Base-by-base conservation (phyloP, 2,888 invertebrate genomes). In the Choristoneura rosaceana region DNA sequence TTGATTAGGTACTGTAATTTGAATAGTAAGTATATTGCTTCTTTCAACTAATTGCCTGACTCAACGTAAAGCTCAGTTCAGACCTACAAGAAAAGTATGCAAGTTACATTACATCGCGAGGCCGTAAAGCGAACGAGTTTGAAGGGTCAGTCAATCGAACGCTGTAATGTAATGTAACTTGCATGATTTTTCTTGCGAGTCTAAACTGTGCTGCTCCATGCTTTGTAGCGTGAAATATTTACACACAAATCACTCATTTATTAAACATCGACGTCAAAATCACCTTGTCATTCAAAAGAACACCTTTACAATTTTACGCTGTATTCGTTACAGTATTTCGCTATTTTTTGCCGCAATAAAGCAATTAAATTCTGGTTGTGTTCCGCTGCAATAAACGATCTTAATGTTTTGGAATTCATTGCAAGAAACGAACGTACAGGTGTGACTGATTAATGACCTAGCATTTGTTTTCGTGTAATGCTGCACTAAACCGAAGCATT, bases 301-400 rank as follows among this genome's bases (percentile, higher is more conserved):
- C 62, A 25, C 25, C 25, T 25, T 25, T 25, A 25, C 47, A 12
- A 62, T 71, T 67, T 67, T 67, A 67, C 14, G 12, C 45, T 45
- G 17, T 55, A 71, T 62, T 61, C 34, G 52, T 43, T 63, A 50
- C 61, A 38, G 0, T 38, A 38, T 38, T 38, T 7, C 38, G 58
- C n/a, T 38, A 43, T 55, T 71, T 69, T 71, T 71, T 71, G 67
- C 47, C 17, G n/a, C 62, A 67, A 71, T 71, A 38, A 71, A 71
- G 62, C 58, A 59, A 68, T 71, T 45, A 71, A 41, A 38, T 43
- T 66, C 66, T 66, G 17, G 70, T 67, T 61, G 17, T 14, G 41
- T 14, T 58, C 25, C 14, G 62, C 50, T 50, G 15, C 25, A 67
- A 38, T 63, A 67, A 25, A 8, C 43, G 9, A 50, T 47, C 8